Evolutionary conservation across 1,140 invertebrate species (phyloP).

Genomic region (Oedothorax gibbosus): DNA sequence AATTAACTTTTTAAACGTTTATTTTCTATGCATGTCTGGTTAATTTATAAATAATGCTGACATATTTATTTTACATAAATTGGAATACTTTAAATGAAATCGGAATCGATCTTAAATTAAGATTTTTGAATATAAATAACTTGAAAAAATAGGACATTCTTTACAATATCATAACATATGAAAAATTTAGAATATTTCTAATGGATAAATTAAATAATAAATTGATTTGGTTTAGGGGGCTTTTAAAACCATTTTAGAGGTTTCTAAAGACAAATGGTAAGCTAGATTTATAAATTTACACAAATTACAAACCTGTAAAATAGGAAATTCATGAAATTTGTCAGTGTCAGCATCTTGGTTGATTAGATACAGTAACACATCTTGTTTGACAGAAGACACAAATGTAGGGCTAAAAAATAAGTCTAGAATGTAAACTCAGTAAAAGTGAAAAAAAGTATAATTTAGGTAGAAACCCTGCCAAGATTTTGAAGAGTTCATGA

Average conservation of each 20-base stretch:
- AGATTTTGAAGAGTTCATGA: no score
- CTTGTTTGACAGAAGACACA: background rate
- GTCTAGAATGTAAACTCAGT: no score
- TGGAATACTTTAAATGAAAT: no score
- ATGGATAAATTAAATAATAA: no score
- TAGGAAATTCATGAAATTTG: constrained; percentile 43
- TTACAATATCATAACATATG: background rate
- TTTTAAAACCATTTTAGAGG: background rate
- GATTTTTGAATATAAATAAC: background rate
- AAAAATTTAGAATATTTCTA: background rate
- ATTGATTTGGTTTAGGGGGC: background rate
- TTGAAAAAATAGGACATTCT: background rate
- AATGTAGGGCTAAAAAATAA: constrained; percentile 6
- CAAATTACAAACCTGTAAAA: constrained; percentile 22
- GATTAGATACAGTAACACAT: constrained; percentile 40
- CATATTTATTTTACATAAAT: no score
- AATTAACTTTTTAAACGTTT: no score
- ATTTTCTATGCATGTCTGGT: no score
- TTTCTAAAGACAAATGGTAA: background rate
- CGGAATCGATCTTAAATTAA: background rate
- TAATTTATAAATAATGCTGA: no score
- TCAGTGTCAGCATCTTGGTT: constrained; percentile 46
- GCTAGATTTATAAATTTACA: background rate
- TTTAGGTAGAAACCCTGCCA: no score
- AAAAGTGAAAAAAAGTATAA: no score